Base-by-base conservation (phyloP, 1,140 invertebrate genomes). In the Triops longicaudatus region DNA sequence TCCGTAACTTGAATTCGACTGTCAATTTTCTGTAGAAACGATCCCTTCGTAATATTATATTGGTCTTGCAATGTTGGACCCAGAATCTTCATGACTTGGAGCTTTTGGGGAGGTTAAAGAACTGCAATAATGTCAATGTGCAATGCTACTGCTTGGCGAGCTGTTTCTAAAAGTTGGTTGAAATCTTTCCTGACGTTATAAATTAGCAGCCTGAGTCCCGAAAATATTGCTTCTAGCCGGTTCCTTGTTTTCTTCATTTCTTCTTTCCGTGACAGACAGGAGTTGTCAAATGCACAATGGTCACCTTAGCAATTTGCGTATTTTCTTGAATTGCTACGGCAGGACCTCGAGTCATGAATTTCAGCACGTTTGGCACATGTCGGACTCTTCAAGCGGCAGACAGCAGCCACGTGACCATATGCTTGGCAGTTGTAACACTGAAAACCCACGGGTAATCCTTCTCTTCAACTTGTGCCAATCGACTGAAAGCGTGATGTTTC, bases 381-480 rank as follows among this genome's bases (percentile, higher is more conserved):
- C 37, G 73, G 27, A 28, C 2, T 26, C 26, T 6, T 17, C 22
- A 6, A 26, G 9, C 22, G n/a, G 27, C 74, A 41, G 10, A 7
- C 10, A 22, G 43, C n/a, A 12, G 74, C 74, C 22, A 42, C 4
- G 31, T 73, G 73, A 10, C 73, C 74, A 27, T 42, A 75, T 44
- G 37, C 31, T 75, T 75, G 74, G 31, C 74, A 75, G 6, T 75
- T 75, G 31, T 7, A 75, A 41, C 74, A 75, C 17, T 75, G 74
- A 1, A 75, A 27, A 26, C 50, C 31, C 7, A 14, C 41, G 27
- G 37, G 26, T 7, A 26, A 28, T 7, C 26, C 5, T 28, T 42
- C 22, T 41, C 74, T 44, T 42, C 43, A 3, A 75, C 74, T 42
- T 75, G 74, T 6, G 37, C 26, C 22, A 75, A 37, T 14, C 31